Base-by-base conservation (phyloP, 2,797 vertebrate species). In the Lithobates pipiens region DNA sequence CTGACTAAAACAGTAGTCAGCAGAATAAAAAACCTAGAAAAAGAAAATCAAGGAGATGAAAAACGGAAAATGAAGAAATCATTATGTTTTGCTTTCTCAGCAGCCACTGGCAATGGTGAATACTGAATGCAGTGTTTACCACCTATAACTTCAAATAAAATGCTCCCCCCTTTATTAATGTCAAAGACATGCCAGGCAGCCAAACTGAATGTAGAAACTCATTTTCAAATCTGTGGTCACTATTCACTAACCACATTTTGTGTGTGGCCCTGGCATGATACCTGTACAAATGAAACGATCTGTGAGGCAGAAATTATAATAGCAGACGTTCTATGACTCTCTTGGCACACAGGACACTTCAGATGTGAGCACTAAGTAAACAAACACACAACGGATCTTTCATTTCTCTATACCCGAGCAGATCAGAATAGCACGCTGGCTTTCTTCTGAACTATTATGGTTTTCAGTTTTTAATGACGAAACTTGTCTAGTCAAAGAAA, bases 161-260 rank as follows among this genome's bases (percentile, higher is more conserved):
- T 65, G 18, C 34, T 18, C 13, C 50, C 32, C 44, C 42, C 15
- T 18, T 70, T 57, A 46, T 71, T 78, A 73, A 67, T 18, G 67
- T 57, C 42, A 42, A 25, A 72, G 54, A 71, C 21, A 34, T 32
- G 46, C 67, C 25, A 39, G 68, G 34, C 71, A 74, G 71, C 61
- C 77, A 80, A 67, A 54, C 7, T 71, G 78, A 80, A 72, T 29
- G 85, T 88, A 83, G 88, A 85, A 72, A 65, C 72, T 0, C 61
- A 71, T 46, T 39, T 89, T 61, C 39, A 82, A 79, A 86, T 18
- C 7, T 57, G 67, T 21, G 2, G 79, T 36, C 86, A 57, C 16
- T 29, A 16, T 42, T 85, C 87, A 85, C 87, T 86, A 88, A 89
- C 80, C 4, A 63, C 25, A 11, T 80, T 23, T 0, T 61, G 21